Percentiles rank a stretch among this genome's conserved stretches.
Conservation (phyloP, 2,797 vertebrate genomes). For the Emys orbicularis region DNA sequence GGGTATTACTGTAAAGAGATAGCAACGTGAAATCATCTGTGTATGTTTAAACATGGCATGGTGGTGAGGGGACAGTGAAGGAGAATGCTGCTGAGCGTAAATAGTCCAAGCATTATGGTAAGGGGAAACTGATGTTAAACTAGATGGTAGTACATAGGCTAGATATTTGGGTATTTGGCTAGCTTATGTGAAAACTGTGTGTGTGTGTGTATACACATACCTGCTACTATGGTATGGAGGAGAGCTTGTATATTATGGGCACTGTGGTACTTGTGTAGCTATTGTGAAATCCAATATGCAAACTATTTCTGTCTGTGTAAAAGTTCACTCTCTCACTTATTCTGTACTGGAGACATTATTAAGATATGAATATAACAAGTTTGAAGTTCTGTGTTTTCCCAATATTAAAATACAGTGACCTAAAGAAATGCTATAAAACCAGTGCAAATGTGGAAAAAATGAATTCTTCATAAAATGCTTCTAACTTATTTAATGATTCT, state of each 20-base stretch:
- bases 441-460: neutral
- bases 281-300: neutral
- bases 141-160: neutral
- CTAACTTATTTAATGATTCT: neutral
- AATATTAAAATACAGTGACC: neutral
- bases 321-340: neutral
- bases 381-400: neutral
- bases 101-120: neutral
- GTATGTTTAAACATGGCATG: neutral
- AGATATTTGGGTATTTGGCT: neutral
- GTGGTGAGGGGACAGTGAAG: neutral
- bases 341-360: neutral
- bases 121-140: accelerated
- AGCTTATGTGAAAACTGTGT: neutral
- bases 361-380: neutral
- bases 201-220: neutral
- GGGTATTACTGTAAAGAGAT: neutral
- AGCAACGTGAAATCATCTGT: neutral
- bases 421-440: neutral
- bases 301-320: neutral
- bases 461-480: accelerated
- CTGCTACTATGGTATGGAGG: neutral
- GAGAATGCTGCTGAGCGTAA: neutral
- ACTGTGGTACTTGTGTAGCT: neutral
- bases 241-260: neutral